Evolutionary conservation across 2,888 invertebrate species (phyloP), one percentile per base, ranked within the genome.

Genomic region (Cantharis flavilabris): DNA sequence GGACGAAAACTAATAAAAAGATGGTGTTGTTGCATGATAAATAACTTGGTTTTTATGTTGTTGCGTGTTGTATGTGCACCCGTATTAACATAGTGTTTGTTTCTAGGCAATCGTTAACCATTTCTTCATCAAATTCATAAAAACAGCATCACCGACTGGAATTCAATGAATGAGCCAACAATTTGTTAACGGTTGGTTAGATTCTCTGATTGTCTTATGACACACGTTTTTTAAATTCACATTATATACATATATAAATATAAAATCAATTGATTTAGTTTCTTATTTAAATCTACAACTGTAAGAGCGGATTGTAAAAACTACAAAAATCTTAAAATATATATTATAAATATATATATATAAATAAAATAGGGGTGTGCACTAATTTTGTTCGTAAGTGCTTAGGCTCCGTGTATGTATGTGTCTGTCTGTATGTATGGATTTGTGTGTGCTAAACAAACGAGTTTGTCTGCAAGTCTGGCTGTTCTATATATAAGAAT

Each of bases 41-140:
- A 72, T 67, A 67, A 67, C 26, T 67, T 67, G 23, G 10, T 67
- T 23, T 79, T 79, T 63, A 67, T 20, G 20, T 72, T 69, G 67
- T 71, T 76, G 73, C 62, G 79, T 63, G 71, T 76, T 30, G 74
- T 75, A 63, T 78, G 73, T 81, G 65, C 62, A 70, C 71, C 72
- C 69, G 75, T 65, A 78, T 80, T 80, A 83, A 77, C 74, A 70
- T 75, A 79, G 81, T 82, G 81, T 87, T 86, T 85, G 80, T 84
- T 87, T 87, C 84, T 86, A 88, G 88, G 87, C 83, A 87, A 87
- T 84, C 88, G 87, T 86, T 88, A 88, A 87, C 85, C 84, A 85
- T 76, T 77, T 77, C 49, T 49, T 49, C 79, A 75, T 77, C 79
- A 76, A 84, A 76, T 80, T 80, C 81, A 83, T 83, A 80, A 81